Conservation (phyloP, 2,888 invertebrate species). For the Sceliomorpha sp. region DNA sequence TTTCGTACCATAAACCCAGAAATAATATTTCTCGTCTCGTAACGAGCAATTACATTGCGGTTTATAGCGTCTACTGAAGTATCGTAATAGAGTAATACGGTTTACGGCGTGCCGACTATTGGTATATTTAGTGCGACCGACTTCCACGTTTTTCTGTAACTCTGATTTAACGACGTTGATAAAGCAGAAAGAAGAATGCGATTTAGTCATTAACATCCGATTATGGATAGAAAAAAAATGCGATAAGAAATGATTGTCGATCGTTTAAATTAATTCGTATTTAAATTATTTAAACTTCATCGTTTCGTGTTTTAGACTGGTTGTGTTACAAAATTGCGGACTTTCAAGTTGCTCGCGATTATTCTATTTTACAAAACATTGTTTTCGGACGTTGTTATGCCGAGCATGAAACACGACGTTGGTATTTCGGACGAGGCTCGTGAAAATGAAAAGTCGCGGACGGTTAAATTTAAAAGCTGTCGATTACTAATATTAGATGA, state of each 20-base stretch:
- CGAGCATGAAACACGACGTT: constrained; percentile 28
- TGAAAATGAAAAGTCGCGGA: constrained; percentile 37
- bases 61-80: constrained; percentile 35
- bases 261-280: too few species aligned
- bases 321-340: too few species aligned
- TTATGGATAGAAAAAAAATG: too few species aligned
- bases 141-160: too few species aligned
- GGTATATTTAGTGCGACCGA: constrained; percentile 36
- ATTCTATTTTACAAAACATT: constrained; percentile 25
- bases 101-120: constrained; percentile 14
- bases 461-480: constrained; percentile 38
- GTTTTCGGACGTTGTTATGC: constrained; percentile 27
- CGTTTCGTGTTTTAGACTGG: too few species aligned
- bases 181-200: too few species aligned
- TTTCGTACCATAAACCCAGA: constrained; percentile 23
- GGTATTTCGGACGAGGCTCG: constrained; percentile 36
- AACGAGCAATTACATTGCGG: constrained; percentile 41
- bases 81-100: constrained; percentile 31
- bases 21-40: constrained; percentile 33
- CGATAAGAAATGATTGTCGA: too few species aligned
- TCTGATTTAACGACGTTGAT: too few species aligned
- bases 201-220: too few species aligned
- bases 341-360: too few species aligned
- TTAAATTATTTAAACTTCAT: too few species aligned
- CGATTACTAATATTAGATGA: constrained; percentile 40